Conservation (phyloP, 30 jellyfish, hydroid and myxozoan genomes). For the Turritopsis rubra region DNA sequence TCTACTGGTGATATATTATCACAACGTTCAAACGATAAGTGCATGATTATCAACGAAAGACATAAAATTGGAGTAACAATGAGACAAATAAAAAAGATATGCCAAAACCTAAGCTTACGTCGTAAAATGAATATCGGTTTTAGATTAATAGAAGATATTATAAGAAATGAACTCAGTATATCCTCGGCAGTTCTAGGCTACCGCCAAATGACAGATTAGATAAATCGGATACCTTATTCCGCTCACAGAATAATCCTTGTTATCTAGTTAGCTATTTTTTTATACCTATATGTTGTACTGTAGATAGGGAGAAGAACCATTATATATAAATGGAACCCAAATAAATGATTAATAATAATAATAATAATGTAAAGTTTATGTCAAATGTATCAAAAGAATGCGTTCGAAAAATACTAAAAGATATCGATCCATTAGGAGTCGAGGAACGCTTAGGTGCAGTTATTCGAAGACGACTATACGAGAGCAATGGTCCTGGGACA, state of each 20-base stretch:
- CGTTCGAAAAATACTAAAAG: conserved; percentile 5
- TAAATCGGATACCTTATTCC: too few relatives aligned
- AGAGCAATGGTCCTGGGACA: conserved; percentile 21
- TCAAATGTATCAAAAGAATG: conserved; percentile 13
- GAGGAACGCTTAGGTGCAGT: not conserved
- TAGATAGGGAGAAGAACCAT: too few relatives aligned
- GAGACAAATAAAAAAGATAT: not conserved
- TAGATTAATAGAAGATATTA: not conserved
- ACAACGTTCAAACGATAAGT: not conserved
- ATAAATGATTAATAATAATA: too few relatives aligned
- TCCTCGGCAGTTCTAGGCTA: not conserved
- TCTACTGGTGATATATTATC: not conserved
- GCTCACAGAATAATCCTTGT: too few relatives aligned
- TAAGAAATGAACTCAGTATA: not conserved
- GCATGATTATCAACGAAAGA: not conserved
- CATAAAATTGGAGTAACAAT: not conserved
- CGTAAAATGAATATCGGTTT: not conserved
- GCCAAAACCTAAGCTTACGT: not conserved
- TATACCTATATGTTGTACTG: too few relatives aligned
- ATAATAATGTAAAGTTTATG: not conserved
- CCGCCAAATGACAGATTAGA: not conserved
- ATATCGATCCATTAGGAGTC: conserved; percentile 17
- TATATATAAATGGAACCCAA: too few relatives aligned
- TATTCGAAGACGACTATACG: not conserved
- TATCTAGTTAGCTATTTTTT: too few relatives aligned